phyloP scores from a whole-genome alignment of 2,113 vertebrate species.

The Sebastes schlegelii region DNA sequence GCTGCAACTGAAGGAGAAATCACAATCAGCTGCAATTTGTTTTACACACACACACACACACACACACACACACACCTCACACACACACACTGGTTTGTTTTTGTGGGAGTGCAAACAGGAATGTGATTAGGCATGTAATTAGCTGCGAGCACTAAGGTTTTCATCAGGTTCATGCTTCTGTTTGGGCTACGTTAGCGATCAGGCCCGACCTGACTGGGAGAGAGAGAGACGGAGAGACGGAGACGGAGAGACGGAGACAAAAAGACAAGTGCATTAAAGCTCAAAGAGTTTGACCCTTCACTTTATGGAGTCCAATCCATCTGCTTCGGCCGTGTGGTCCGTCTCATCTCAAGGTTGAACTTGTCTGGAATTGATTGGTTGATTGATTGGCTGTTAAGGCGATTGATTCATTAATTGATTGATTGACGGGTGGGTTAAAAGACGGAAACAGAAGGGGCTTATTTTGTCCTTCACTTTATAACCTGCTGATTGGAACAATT shows the following conservation, averaged over 20 bases:
- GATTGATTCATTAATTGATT: neutral
- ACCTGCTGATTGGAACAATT: neutral
- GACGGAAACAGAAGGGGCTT: slow-evolving; percentile 7
- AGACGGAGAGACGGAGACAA: neutral
- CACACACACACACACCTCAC: slow-evolving; percentile 5
- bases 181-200: neutral
- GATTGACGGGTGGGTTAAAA: neutral
- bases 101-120: slow-evolving; percentile 46
- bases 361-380: slow-evolving; percentile 16
- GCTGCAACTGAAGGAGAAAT: slow-evolving; percentile 25
- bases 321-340: neutral
- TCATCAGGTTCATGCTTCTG: slow-evolving; percentile 42
- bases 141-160: slow-evolving; percentile 43
- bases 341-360: neutral
- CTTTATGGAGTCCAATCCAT: neutral
- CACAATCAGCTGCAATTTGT: slow-evolving; percentile 47
- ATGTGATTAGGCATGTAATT: slow-evolving; percentile 71
- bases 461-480: neutral
- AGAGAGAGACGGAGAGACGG: neutral
- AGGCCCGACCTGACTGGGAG: neutral
- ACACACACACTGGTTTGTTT: slow-evolving; percentile 50
- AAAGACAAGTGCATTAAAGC: neutral
- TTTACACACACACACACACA: neutral
- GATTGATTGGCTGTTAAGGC: slow-evolving; percentile 7
- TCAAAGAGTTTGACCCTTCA: neutral